These are phyloP conservation scores for Zingel zingel DNA, from an alignment of 2,113 vertebrate genomes.

Conservation along the genomic window DNA sequence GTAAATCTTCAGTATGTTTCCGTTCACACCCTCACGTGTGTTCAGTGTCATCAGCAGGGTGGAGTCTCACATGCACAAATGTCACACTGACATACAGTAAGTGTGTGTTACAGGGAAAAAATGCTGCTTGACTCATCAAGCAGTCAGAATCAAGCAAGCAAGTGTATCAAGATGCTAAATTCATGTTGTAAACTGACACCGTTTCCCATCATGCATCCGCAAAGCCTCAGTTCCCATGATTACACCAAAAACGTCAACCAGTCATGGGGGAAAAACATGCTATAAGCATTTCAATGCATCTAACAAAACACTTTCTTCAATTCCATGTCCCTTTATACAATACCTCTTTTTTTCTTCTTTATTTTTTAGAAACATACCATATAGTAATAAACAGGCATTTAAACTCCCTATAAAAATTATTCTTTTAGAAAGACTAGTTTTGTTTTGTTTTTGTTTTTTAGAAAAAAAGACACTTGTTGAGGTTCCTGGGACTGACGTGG, in stretches of 20 bases:
- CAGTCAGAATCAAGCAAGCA: slow-evolving; percentile 43
- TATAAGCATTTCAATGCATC: slow-evolving; percentile 24
- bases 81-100: slow-evolving; percentile 18
- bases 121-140: slow-evolving; percentile 30
- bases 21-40: neutral
- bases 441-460: slow-evolving; percentile 31
- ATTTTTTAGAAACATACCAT: slow-evolving; percentile 61
- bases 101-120: slow-evolving; percentile 42
- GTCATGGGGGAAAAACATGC: slow-evolving; percentile 59
- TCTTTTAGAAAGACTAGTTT: slow-evolving; percentile 75
- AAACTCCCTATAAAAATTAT: slow-evolving; percentile 79
- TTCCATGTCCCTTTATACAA: slow-evolving; percentile 34
- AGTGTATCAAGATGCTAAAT: slow-evolving; percentile 38
- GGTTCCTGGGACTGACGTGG: slow-evolving; percentile 67
- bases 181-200: slow-evolving; percentile 64
- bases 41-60: slow-evolving; percentile 11
- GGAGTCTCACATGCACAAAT: slow-evolving; percentile 61
- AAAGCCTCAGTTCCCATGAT: slow-evolving; percentile 31
- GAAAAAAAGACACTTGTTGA: slow-evolving; percentile 82
- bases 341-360: slow-evolving; percentile 13
- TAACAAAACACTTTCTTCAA: neutral
- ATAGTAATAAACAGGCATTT: slow-evolving; percentile 76
- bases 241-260: slow-evolving; percentile 9
- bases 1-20: slow-evolving; percentile 6
- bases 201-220: slow-evolving; percentile 71